Percentiles rank a stretch among this genome's conserved stretches.
Conservation (phyloP, 2,888 invertebrate genomes). For the Trimorus sp. region DNA sequence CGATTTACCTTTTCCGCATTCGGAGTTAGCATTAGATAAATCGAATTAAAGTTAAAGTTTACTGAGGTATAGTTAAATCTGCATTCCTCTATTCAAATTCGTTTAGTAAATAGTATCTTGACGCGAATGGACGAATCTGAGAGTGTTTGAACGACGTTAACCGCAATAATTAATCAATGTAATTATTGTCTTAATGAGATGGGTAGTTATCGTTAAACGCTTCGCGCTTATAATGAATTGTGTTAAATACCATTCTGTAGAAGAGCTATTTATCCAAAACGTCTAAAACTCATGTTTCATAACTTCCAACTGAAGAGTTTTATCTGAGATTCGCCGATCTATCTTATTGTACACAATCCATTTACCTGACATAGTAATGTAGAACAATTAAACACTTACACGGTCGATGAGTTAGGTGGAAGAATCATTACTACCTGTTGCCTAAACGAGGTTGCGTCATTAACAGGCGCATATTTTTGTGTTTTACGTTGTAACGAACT, state of each 20-base stretch:
- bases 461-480: slow-evolving; percentile 19
- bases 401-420: slow-evolving; percentile 38
- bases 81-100: too few relatives aligned
- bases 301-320: slow-evolving; percentile 34
- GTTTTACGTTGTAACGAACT: neutral
- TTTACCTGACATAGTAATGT: slow-evolving; percentile 35
- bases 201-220: slow-evolving; percentile 20
- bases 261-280: slow-evolving; percentile 30
- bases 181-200: slow-evolving; percentile 19
- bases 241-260: slow-evolving; percentile 3
- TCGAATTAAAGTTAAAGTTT: too few relatives aligned
- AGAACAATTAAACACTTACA: slow-evolving; percentile 44
- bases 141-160: neutral
- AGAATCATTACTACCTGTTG: slow-evolving; percentile 49
- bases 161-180: slow-evolving; percentile 10
- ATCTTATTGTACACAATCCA: slow-evolving; percentile 40
- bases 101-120: neutral
- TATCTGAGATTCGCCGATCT: slow-evolving; percentile 29
- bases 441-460: slow-evolving; percentile 23
- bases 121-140: neutral
- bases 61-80: too few relatives aligned
- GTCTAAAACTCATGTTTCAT: slow-evolving; percentile 35
- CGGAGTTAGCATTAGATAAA: too few relatives aligned
- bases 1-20: too few relatives aligned
- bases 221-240: slow-evolving; percentile 22